Percentiles rank a stretch among this genome's conserved stretches.
Evolutionary conservation across 1,140 invertebrate species (phyloP).

Genomic region (honey bee (Apis mellifera)): Amel_HAv3.1 CM009943.2:5508001-5508500

Average conservation of each 20-base stretch:
- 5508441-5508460: constrained; percentile 2
- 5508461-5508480: background rate
- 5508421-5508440: constrained; percentile 51
- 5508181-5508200: constrained; percentile 33
- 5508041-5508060: constrained; percentile 76
- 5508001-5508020: constrained; percentile 71
- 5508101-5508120: constrained; percentile 68
- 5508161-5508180: constrained; percentile 5
- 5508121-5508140: constrained; percentile 63
- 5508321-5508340: constrained; percentile 16
- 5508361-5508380: constrained; percentile 60
- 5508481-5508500: background rate
- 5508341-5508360: constrained; percentile 46
- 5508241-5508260: background rate
- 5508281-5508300: constrained; percentile 22
- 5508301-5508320: constrained; percentile 28
- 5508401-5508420: constrained; percentile 55
- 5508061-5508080: constrained; percentile 79
- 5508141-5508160: constrained; percentile 53
- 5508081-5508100: constrained; percentile 69
- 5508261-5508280: background rate
- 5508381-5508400: constrained; percentile 61
- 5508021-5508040: constrained; percentile 71
- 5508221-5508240: background rate
- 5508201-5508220: background rate